These are phyloP conservation scores for Antheraea assamensis DNA, from an alignment of 2,888 invertebrate genomes.

Conservation along the genomic window DNA sequence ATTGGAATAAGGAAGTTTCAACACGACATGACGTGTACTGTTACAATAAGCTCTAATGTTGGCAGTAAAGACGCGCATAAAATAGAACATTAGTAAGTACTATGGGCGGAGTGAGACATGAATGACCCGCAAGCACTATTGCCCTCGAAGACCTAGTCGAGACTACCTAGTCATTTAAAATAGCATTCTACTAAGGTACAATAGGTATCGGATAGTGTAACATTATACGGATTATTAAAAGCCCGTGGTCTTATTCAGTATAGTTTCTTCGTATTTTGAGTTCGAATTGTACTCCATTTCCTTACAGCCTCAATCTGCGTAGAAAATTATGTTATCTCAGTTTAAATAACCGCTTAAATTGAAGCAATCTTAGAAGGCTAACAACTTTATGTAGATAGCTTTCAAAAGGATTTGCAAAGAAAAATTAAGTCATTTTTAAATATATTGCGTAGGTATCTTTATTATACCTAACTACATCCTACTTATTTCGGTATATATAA, in stretches of 20 bases:
- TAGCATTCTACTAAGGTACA: constrained; percentile 24
- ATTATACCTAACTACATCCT: background rate
- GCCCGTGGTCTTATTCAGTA: constrained; percentile 7
- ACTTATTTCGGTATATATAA: background rate
- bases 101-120: constrained; percentile 66
- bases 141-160: constrained; percentile 57
- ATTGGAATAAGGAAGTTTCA: background rate
- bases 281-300: constrained; percentile 13
- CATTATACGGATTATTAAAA: constrained; percentile 16
- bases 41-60: constrained; percentile 19
- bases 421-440: background rate
- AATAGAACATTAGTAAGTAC: constrained; percentile 52
- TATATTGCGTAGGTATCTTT: background rate
- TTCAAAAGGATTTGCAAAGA: background rate
- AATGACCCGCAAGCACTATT: constrained; percentile 60
- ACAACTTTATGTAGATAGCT: background rate
- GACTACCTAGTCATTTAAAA: constrained; percentile 49
- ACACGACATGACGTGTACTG: constrained; percentile 4
- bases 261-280: constrained; percentile 22
- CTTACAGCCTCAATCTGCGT: constrained; percentile 10
- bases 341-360: background rate
- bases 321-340: constrained; percentile 25
- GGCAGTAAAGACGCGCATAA: constrained; percentile 32
- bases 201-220: constrained; percentile 19
- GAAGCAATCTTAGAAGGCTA: background rate